These are phyloP conservation scores for Ceratitis capitata DNA, from an alignment of 1,140 invertebrate genomes.

Conservation along the genomic window DNA sequence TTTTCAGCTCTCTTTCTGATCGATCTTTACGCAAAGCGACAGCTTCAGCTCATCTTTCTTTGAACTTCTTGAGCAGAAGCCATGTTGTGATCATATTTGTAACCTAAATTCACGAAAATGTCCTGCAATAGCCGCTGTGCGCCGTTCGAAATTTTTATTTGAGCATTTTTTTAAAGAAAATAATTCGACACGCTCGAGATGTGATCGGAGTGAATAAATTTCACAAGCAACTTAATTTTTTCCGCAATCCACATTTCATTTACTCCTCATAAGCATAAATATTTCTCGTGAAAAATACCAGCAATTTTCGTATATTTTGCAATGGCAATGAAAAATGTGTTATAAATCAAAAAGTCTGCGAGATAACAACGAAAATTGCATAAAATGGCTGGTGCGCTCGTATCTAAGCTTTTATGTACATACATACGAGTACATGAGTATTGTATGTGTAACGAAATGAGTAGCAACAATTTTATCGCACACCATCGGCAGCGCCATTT, in stretches of 20 bases:
- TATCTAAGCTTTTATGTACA: neutral
- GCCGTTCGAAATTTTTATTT: too few relatives aligned
- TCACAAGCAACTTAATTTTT: neutral
- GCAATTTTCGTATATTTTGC: neutral
- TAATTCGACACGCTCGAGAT: too few relatives aligned
- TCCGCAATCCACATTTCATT: neutral
- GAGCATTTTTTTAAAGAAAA: too few relatives aligned
- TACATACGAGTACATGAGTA: neutral
- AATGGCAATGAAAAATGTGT: conserved; percentile 22
- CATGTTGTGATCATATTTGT: too few relatives aligned
- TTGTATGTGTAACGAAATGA: neutral
- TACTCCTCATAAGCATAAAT: neutral
- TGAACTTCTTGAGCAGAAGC: too few relatives aligned
- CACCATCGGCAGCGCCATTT: neutral
- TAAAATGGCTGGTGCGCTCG: neutral
- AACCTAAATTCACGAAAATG: too few relatives aligned
- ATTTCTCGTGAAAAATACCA: neutral
- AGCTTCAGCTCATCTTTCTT: too few relatives aligned
- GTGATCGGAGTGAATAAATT: too few relatives aligned
- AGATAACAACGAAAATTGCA: conserved; percentile 30
- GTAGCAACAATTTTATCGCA: neutral
- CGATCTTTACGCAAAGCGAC: too few relatives aligned
- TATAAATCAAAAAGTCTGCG: conserved; percentile 16
- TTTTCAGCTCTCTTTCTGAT: too few relatives aligned
- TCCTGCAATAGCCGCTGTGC: too few relatives aligned